Evolutionary conservation across 2,797 vertebrate species (phyloP).

Genomic region (Vireo griseus): DNA sequence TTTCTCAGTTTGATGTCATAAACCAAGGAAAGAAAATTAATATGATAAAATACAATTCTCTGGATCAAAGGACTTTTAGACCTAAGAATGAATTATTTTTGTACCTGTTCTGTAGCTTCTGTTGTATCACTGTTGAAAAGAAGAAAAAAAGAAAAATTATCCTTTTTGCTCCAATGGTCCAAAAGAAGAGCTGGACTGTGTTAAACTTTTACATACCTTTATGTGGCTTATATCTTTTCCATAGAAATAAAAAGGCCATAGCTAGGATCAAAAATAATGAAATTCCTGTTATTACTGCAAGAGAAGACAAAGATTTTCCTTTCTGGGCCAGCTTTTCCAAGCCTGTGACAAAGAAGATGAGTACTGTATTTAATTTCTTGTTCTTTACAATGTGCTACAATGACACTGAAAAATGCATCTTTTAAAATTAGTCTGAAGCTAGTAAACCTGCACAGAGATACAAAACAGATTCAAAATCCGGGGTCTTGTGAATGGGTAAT

Average conservation of each 20-base stretch:
- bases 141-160: neutral
- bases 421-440: neutral
- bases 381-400: neutral
- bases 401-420: neutral
- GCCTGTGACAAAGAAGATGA: constrained; percentile 66
- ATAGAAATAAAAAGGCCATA: constrained; percentile 83
- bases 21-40: neutral
- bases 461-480: neutral
- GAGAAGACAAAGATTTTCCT: constrained; percentile 75
- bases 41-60: neutral
- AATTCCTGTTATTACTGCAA: constrained; percentile 84
- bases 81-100: neutral
- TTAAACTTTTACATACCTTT: constrained; percentile 78
- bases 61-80: neutral
- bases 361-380: neutral
- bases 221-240: constrained; percentile 85
- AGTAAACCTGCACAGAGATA: neutral
- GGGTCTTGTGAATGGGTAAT: neutral
- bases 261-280: constrained; percentile 85
- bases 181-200: neutral
- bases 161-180: neutral
- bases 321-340: constrained; percentile 80
- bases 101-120: constrained; percentile 74
- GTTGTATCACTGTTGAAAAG: constrained; percentile 64
- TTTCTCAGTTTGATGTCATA: neutral